Evolutionary conservation across 2,888 invertebrate species (phyloP).

Genomic region (Eupithecia subfuscata): DNA sequence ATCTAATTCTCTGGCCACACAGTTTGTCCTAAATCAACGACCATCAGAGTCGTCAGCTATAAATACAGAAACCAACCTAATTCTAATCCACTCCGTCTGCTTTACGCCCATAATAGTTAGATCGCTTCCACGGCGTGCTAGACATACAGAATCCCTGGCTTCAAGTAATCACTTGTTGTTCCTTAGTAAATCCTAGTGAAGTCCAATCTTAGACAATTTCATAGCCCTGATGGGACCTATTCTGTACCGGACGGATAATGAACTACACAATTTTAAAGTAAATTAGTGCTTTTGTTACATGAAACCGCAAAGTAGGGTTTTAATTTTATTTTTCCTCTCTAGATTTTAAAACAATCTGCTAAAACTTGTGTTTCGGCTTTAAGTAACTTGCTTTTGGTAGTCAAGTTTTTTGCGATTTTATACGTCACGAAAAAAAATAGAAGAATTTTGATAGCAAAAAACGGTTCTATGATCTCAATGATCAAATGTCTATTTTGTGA

Average conservation of each 20-base stretch:
- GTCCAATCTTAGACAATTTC: constrained; percentile 46
- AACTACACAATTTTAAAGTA: constrained; percentile 31
- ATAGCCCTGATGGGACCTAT: constrained; percentile 40
- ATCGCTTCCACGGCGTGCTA: constrained; percentile 36
- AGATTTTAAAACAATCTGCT: not conserved
- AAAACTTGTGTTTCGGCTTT: not conserved
- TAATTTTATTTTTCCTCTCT: not conserved
- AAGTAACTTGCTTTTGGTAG: not conserved
- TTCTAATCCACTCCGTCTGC: constrained; percentile 28
- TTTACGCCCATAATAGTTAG: constrained; percentile 37
- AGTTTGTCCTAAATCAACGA: not conserved
- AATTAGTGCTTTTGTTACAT: constrained; percentile 20
- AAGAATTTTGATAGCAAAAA: not conserved
- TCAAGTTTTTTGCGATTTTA: not conserved
- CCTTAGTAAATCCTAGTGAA: constrained; percentile 42
- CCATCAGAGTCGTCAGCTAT: not conserved
- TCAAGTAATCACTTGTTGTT: constrained; percentile 48
- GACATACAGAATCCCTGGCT: constrained; percentile 41
- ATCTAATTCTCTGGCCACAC: not conserved
- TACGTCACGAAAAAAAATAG: too few relatives aligned
- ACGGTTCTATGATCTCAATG: not conserved
- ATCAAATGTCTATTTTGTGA: not conserved
- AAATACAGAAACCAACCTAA: constrained; percentile 5
- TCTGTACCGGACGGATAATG: constrained; percentile 35
- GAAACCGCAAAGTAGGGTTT: not conserved